Conservation (phyloP, 2,797 vertebrate genomes). For the Enteromius unitaeniatus region DNA sequence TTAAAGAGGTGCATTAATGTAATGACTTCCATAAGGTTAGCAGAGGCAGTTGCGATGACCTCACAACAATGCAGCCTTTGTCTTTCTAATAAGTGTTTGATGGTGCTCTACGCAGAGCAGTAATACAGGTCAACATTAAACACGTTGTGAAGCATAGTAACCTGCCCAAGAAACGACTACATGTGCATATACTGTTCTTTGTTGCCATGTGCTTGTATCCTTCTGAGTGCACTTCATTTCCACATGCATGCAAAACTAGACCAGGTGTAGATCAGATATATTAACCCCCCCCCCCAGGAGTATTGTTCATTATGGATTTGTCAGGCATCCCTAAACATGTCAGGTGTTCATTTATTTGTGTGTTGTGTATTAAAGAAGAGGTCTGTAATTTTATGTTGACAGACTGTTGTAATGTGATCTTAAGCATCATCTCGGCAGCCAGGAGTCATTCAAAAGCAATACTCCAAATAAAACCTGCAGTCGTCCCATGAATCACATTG, state of each 20-base stretch:
- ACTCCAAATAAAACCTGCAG: conserved; percentile 3
- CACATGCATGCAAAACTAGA: neutral
- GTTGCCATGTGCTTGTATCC: neutral
- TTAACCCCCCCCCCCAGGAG: no score
- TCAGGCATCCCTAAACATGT: neutral
- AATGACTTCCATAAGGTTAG: conserved; percentile 17
- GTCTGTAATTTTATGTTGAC: neutral
- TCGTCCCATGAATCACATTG: neutral
- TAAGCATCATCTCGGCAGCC: neutral
- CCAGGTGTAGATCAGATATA: neutral
- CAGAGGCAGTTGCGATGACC: conserved; percentile 7
- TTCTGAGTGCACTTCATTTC: neutral
- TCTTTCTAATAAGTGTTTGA: neutral
- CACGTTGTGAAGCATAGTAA: conserved; percentile 10
- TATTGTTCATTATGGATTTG: neutral
- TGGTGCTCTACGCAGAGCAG: neutral
- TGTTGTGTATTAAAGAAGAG: neutral
- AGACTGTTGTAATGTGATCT: conserved; percentile 8
- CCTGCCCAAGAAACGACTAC: neutral
- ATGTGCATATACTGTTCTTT: conserved; percentile 3
- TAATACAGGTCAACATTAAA: conserved; percentile 36
- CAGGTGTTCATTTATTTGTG: neutral
- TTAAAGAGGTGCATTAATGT: conserved; percentile 7
- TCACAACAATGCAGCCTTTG: conserved; percentile 14
- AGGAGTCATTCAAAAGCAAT: conserved; percentile 18